A percentile compares a stretch with the other conserved stretches of the same genome.
phyloP scores from a whole-genome alignment of 2,888 invertebrate species.

The Ischnura elegans region DNA sequence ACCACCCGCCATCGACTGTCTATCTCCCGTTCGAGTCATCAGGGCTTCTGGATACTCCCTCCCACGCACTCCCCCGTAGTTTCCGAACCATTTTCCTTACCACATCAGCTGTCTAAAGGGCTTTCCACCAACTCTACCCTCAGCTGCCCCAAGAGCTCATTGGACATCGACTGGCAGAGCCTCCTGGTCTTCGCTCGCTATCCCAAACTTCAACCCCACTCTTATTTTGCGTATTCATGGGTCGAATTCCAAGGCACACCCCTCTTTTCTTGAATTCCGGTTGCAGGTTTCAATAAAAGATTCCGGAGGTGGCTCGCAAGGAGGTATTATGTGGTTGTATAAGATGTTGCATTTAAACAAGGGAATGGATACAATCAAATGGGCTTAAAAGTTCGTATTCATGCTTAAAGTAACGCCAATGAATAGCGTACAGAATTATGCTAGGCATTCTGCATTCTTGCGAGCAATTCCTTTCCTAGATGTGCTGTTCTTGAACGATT shows the following conservation, averaged over 20 bases:
- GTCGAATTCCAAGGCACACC: neutral
- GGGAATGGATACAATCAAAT: no score
- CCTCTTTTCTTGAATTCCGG: neutral
- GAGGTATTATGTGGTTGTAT: no score
- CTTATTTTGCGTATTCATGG: neutral
- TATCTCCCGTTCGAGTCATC: no score
- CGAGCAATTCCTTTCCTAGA: no score
- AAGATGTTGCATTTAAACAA: no score
- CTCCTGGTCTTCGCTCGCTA: neutral
- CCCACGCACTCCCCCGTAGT: neutral
- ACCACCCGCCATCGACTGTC: slow-evolving; percentile 25
- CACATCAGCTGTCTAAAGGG: neutral
- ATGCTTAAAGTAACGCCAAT: no score
- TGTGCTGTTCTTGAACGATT: no score
- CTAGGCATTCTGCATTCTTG: no score
- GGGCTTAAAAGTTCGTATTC: no score
- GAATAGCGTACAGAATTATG: no score
- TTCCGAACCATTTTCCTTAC: neutral
- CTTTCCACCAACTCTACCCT: neutral
- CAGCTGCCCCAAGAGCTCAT: neutral
- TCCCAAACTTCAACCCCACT: neutral
- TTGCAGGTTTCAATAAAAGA: no score
- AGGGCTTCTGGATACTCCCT: neutral
- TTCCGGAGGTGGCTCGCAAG: no score
- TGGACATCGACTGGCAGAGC: neutral